A percentile compares a stretch with the other conserved stretches of the same genome.
Evolutionary conservation across 1,140 invertebrate genomes (phyloP).

Genomic region (Nymphalis io): DNA sequence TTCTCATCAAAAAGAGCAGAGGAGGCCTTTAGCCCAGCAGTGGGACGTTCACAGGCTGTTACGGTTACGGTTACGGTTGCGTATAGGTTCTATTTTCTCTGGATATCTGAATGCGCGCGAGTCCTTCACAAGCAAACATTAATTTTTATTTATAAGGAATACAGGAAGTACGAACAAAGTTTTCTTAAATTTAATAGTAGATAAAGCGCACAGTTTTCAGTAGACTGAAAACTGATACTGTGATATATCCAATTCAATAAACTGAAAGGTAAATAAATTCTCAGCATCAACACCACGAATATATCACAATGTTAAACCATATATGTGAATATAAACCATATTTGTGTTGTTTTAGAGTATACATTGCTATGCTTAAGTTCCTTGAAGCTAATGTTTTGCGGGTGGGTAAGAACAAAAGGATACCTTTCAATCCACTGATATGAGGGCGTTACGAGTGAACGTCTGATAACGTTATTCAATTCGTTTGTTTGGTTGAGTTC

Average conservation of each 20-base stretch:
- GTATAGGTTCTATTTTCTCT: too few relatives aligned
- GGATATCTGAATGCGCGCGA: too few relatives aligned
- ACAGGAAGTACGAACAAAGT: too few relatives aligned
- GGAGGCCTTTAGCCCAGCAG: too few relatives aligned
- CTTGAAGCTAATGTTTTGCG: slow-evolving; percentile 23
- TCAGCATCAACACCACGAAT: not conserved
- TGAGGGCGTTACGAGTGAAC: not conserved
- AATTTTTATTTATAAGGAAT: too few relatives aligned
- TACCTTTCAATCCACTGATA: slow-evolving; percentile 22
- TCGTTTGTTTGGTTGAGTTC: not conserved
- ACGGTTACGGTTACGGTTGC: too few relatives aligned
- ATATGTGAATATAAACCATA: not conserved
- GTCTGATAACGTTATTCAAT: slow-evolving; percentile 6
- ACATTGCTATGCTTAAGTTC: not conserved
- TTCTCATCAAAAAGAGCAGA: too few relatives aligned
- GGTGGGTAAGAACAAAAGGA: slow-evolving; percentile 26
- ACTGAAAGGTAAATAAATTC: slow-evolving; percentile 19
- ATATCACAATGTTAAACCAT: not conserved
- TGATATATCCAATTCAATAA: slow-evolving; percentile 26
- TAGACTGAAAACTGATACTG: slow-evolving; percentile 20
- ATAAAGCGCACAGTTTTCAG: slow-evolving; percentile 13
- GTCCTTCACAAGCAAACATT: too few relatives aligned
- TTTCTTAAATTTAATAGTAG: not conserved
- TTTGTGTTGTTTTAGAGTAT: not conserved
- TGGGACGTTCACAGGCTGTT: too few relatives aligned